Base-by-base conservation (phyloP, 1,140 invertebrate species). In the Habropoda laboriosa region DNA sequence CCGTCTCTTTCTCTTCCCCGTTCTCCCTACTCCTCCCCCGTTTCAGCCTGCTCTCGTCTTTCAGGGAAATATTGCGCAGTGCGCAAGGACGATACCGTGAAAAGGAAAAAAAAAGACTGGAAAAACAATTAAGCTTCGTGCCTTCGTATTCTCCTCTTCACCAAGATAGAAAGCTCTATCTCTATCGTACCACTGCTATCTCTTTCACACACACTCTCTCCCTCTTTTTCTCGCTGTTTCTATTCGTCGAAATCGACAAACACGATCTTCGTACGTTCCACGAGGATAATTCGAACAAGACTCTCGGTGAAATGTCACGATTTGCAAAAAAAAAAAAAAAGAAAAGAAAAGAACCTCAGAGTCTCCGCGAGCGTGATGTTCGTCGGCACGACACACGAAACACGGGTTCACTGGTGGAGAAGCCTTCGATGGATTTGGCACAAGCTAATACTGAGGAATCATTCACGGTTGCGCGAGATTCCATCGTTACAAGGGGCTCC, bases 401-500 rank as follows among this genome's bases (percentile, higher is more conserved):
- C 63, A 13, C 63, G 66, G 61, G 4, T 64, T n/a, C 32, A 38
- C 40, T 16, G n/a, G 63, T 27, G 30, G 47, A 40, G 30, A 64
- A 42, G 53, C 68, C 27, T 64, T 55, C 61, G 61, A 70, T 57
- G 45, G 30, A 81, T 87, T 87, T 87, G 85, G 81, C 85, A 86
- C 85, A 40, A 58, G 57, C 45, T 81, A 78, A 87, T 83, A 87
- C 77, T 81, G 72, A 63, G 40, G 40, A 71, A 45, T 80, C 49
- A 7, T 60, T 24, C 38, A 70, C 42, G 51, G n/a, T 57, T 32
- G 30, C 58, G 42, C 73, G 45, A 74, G 30, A 42, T 57, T 47
- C 58, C 67, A 67, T 77, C 66, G 51, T 57, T n/a, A 40, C 21
- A 40, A 18, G 27, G 32, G 40, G 61, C 13, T 40, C 63, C n/a